phyloP scores from a whole-genome alignment of 2,113 vertebrate genomes.

The Mormyrus iriodes region DNA sequence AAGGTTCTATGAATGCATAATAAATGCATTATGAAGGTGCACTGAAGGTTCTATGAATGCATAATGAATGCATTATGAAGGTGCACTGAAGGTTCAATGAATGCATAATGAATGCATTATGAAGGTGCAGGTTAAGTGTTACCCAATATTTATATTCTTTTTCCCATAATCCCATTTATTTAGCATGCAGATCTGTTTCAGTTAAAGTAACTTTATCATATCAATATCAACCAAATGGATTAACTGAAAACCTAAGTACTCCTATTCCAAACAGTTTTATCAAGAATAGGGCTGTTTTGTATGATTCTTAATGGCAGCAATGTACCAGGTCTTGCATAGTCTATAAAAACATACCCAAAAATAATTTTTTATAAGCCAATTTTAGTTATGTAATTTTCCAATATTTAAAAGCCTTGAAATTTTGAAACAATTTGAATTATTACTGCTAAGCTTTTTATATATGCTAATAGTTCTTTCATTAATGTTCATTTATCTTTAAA shows the following conservation, averaged over 20 bases:
- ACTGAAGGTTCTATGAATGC: background rate
- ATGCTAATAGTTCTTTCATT: background rate
- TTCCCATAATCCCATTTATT: conserved; percentile 22
- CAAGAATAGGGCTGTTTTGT: background rate
- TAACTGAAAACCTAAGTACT: conserved; percentile 7
- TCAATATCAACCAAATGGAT: conserved; percentile 29
- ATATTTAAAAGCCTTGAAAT: background rate
- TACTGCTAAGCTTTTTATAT: too few relatives aligned
- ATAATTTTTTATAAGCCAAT: background rate
- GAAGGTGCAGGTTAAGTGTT: background rate
- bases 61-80: background rate
- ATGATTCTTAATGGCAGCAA: background rate
- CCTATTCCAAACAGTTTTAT: background rate
- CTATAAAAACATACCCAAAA: background rate
- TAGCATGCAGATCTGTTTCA: conserved; percentile 32
- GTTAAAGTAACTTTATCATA: conserved; percentile 22
- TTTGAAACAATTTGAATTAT: background rate
- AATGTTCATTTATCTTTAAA: background rate
- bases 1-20: background rate
- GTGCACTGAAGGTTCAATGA: background rate
- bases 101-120: background rate
- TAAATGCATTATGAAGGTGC: background rate
- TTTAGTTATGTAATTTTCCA: background rate
- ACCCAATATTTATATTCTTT: background rate
- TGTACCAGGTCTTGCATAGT: background rate